These are phyloP conservation scores for Perca schrenkii DNA, from an alignment of 2,113 vertebrate species.

Conservation along the genomic window DNA sequence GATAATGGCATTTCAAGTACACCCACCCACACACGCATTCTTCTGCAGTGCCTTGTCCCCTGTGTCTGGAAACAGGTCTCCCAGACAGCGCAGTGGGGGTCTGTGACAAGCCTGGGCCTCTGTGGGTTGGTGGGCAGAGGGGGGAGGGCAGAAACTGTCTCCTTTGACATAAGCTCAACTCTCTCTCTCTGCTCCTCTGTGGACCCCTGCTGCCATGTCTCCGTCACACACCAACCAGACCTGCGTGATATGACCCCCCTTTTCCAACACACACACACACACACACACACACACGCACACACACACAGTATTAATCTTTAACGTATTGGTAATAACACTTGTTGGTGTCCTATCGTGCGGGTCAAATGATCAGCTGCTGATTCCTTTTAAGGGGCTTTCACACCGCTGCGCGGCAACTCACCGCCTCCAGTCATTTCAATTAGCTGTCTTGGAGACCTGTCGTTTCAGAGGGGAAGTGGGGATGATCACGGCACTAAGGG, in stretches of 20 bases:
- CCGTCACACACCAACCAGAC: slow-evolving; percentile 57
- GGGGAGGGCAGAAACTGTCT: slow-evolving; percentile 40
- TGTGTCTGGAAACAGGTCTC: slow-evolving; percentile 73
- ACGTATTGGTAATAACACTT: slow-evolving; percentile 2
- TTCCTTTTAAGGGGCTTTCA: too few species aligned
- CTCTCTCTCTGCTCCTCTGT: slow-evolving; percentile 45
- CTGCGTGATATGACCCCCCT: slow-evolving; percentile 31
- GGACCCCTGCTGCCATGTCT: slow-evolving; percentile 69
- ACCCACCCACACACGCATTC: slow-evolving; percentile 63
- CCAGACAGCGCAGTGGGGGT: slow-evolving; percentile 66
- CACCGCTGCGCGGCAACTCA: too few species aligned
- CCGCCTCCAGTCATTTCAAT: too few species aligned
- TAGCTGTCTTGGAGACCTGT: too few species aligned
- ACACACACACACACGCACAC: slow-evolving; percentile 7
- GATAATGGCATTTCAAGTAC: slow-evolving; percentile 76
- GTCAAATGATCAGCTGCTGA: background rate
- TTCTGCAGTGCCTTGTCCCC: slow-evolving; percentile 55
- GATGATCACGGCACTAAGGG: too few species aligned
- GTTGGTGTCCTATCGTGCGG: background rate
- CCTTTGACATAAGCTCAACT: slow-evolving; percentile 59
- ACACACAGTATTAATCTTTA: background rate
- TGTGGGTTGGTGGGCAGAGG: slow-evolving; percentile 55
- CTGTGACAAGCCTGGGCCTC: slow-evolving; percentile 65
- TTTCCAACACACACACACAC: slow-evolving; percentile 11
- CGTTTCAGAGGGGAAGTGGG: too few species aligned